A percentile compares a stretch with the other conserved stretches of the same genome.
Evolutionary conservation across 2,113 vertebrate genomes (phyloP).

Genomic region (Muscicapa adusta): DNA sequence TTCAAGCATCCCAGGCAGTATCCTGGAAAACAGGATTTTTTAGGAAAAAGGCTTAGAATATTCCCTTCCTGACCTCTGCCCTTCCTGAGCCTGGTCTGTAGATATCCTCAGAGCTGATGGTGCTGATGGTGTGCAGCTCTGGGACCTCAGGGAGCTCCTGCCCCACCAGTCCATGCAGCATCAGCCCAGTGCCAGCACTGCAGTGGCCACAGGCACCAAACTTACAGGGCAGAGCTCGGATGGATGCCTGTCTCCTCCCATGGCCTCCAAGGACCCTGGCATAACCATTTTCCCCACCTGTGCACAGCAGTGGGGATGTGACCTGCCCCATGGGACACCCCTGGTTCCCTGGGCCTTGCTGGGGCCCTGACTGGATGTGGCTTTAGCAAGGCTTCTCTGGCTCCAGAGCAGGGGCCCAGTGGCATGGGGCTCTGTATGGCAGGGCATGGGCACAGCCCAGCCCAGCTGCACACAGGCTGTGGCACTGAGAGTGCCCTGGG

Average conservation of each 20-base stretch:
- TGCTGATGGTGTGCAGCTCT: background rate
- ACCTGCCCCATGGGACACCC: background rate
- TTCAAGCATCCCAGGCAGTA: background rate
- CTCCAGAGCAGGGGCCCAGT: background rate
- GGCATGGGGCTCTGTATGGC: background rate
- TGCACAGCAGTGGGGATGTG: background rate
- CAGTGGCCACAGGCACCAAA: background rate
- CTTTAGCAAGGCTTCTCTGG: background rate
- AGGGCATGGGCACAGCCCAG: background rate
- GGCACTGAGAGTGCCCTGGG: background rate
- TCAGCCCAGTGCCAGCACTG: background rate
- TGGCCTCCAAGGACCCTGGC: fast-evolving
- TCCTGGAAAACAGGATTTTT: background rate
- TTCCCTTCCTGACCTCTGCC: background rate
- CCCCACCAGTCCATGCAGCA: background rate
- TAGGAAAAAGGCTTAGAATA: background rate
- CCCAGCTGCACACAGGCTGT: background rate
- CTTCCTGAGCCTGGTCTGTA: background rate
- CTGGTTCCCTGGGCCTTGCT: background rate
- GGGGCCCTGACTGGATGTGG: background rate
- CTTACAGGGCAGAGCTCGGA: fast-evolving
- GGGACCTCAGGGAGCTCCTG: background rate
- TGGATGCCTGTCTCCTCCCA: fast-evolving
- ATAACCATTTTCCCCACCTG: background rate
- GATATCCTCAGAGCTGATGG: fast-evolving